Evolutionary conservation across 2,888 invertebrate species (phyloP), one percentile per base, ranked within the genome.

Genomic region (Cephus rjabovi): DNA sequence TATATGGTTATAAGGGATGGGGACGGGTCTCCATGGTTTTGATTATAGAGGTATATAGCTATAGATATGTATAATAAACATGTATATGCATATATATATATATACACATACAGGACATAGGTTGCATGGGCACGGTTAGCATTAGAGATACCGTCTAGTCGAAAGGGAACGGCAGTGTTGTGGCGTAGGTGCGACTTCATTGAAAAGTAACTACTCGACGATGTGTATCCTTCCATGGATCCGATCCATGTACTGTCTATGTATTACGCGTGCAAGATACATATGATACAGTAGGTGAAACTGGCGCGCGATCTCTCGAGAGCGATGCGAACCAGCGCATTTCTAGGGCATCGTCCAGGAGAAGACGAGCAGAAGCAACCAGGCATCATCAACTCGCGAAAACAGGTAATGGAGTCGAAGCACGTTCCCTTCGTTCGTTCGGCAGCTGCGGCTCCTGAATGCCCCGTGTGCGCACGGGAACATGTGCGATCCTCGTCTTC

Each of bases 401-500:
- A 83, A 83, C 83, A 83, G 83, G 83, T 83, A 83, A 83, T 83
- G 79, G 83, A 83, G 83, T 79, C 79, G 79, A 83, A 83, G 83
- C 81, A 83, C 83, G 83, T 83, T 56, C 34, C 78, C 83, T 83
- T 80, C 82, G 83, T 56, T 83, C 80, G 83, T 86, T 86, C 82
- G 87, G 87, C 86, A 87, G 87, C 86, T 86, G 87, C 86, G 84
- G 71, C 76, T 81, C 79, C 84, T 87, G 86, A 86, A 86, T 86
- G 84, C 85, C 81, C 81, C 81, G 80, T 81, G 81, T 80, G 79
- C 82, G 78, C 81, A 80, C 80, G 85, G 71, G 71, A 71, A 86
- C 87, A 87, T 87, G 87, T 87, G 87, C 85, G 87, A 87, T 86
- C 85, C 85, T 81, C 79, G 83, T 83, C 81, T 83, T 83, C 83